Base-by-base conservation (phyloP, 2,113 vertebrate genomes). In the Labeo catla region DNA sequence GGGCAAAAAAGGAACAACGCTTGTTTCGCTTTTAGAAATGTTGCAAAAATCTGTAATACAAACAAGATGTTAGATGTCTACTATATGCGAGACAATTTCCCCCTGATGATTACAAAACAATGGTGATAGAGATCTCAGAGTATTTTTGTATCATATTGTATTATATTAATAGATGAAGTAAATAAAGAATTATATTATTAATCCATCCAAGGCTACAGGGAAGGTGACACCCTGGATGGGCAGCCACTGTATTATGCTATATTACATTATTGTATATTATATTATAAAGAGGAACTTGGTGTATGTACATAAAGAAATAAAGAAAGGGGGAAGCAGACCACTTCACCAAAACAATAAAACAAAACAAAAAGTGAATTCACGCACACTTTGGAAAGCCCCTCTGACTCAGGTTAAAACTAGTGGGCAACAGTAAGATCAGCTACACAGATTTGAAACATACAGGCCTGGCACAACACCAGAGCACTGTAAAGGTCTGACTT, bases 351-450 rank as follows among this genome's bases (percentile, higher is more conserved):
- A 36, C 23, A 54, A 54, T 3, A 21, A 81, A 65, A 23, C n/a
- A 8, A 81, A 65, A 79, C 34, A n/a, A 43, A 59, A 79, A 23
- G 6, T 47, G 10, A 49, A 45, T 28, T 43, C n/a, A 65, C 4
- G 8, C 57, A 47, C n/a, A 65, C 13, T n/a, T 6, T 47, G 79
- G 79, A n/a, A 81, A 81, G n/a, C 21, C 59, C 59, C 79, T 81
- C 6, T 43, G 43, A 34, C 43, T 81, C 43, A 13, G 4, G 4
- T 9, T 66, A 59, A 80, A 47, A 63, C 5, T 28, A 47, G 0
- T 65, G 4, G 11, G 54, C 19, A 45, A 21, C 15, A 13, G 21
- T 16, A 79, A 34, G 19, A 59, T 45, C 0, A 2, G 1, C 21
- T 39, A 65, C 4, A 81, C 43, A 10, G 13, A 8, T 13, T 39